Evolutionary conservation across 2,113 vertebrate species (phyloP).

Genomic region (Nesospiza acunhae): DNA sequence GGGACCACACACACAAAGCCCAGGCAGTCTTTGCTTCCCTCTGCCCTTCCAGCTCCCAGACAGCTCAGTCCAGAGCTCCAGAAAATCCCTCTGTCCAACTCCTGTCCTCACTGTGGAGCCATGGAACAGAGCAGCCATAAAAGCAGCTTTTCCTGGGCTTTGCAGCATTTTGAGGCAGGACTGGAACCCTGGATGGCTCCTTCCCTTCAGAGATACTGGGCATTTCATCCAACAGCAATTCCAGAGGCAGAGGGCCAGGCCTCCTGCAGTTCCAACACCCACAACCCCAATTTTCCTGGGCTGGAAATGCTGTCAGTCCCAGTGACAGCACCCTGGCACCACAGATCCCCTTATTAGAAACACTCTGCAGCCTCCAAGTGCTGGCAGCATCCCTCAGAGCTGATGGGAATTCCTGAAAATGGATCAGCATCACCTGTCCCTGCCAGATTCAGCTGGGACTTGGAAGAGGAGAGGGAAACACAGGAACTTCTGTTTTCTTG

Average conservation of each 20-base stretch:
- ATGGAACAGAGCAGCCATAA: not conserved
- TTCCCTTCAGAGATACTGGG: not conserved
- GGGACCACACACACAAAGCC: not conserved
- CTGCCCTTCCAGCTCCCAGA: not conserved
- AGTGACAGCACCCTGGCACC: not conserved
- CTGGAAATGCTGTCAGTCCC: not conserved
- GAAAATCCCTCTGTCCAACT: not conserved
- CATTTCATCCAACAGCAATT: not conserved
- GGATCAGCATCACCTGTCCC: not conserved
- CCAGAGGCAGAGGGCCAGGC: not conserved
- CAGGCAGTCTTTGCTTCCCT: not conserved
- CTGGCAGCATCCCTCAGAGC: not conserved
- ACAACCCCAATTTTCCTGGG: not conserved
- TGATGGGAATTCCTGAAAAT: slow-evolving; percentile 8
- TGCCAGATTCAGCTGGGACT: not conserved
- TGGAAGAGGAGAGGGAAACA: not conserved
- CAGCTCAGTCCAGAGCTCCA: not conserved
- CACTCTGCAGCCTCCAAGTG: not conserved
- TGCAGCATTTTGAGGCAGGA: not conserved
- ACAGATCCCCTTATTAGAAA: not conserved
- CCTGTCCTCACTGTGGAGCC: not conserved
- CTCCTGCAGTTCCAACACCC: not conserved
- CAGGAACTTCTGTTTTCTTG: not conserved
- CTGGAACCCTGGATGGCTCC: not conserved
- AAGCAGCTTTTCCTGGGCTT: not conserved